Conservation (phyloP, 2,888 invertebrate genomes). For the Aethes cnicana region DNA sequence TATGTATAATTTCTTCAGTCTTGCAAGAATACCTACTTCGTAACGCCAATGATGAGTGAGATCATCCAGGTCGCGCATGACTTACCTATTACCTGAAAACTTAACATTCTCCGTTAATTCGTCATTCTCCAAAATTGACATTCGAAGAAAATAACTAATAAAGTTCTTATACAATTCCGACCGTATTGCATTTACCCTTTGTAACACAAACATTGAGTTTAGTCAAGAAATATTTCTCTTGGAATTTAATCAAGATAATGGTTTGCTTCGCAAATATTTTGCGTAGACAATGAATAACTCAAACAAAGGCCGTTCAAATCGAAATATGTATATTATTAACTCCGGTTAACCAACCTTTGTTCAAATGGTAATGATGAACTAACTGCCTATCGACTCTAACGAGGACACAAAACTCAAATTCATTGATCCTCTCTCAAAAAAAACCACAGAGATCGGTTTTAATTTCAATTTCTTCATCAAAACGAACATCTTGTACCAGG, state of each 20-base stretch:
- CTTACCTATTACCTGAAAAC: too few species aligned
- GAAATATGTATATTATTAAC: too few species aligned
- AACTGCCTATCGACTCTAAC: not conserved
- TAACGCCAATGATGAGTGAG: slow-evolving; percentile 33
- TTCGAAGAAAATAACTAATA: too few species aligned
- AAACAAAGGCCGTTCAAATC: not conserved
- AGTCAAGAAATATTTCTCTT: slow-evolving; percentile 5
- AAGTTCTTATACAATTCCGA: too few species aligned
- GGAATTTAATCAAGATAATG: slow-evolving; percentile 1
- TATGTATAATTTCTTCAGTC: too few species aligned
- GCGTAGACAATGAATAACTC: not conserved
- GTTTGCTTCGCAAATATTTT: slow-evolving; percentile 3
- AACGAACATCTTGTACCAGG: slow-evolving; percentile 43
- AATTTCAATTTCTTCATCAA: slow-evolving; percentile 34
- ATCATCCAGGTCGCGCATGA: slow-evolving; percentile 27
- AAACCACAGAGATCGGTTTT: slow-evolving; percentile 20
- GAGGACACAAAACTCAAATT: slow-evolving; percentile 1
- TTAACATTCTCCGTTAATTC: too few species aligned
- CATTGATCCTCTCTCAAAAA: slow-evolving; percentile 20
- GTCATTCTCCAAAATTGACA: too few species aligned
- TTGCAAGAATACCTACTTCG: not conserved
- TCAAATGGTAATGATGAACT: not conserved
- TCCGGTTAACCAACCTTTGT: too few species aligned
- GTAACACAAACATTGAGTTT: slow-evolving; percentile 1
- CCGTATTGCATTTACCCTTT: too few species aligned